Evolutionary conservation across 2,113 vertebrate species (phyloP).

Genomic region (Labeo rohita): DNA sequence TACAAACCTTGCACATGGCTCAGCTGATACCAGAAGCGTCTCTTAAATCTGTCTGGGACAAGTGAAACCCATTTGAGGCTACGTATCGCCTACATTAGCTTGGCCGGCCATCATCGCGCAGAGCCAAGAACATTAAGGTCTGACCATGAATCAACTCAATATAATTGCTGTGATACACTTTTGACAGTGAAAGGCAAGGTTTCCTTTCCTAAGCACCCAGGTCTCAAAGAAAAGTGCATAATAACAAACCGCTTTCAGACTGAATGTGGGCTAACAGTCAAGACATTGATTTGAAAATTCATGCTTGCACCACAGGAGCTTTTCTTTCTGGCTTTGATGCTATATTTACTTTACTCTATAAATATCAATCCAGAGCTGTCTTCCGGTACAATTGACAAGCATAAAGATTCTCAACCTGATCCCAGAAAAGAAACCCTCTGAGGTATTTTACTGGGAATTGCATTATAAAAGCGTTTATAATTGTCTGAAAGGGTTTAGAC

Average conservation of each 20-base stretch:
- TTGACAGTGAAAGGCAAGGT: neutral
- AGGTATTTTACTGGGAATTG: constrained; percentile 27
- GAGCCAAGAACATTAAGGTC: constrained; percentile 20
- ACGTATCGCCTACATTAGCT: neutral
- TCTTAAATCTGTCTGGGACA: constrained; percentile 10
- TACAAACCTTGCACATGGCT: neutral
- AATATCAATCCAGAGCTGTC: constrained; percentile 55
- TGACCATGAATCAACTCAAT: neutral
- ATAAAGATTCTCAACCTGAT: constrained; percentile 60
- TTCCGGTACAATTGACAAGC: constrained; percentile 56
- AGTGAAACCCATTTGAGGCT: neutral
- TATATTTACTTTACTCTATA: constrained; percentile 55
- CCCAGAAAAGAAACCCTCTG: constrained; percentile 40
- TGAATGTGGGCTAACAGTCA: constrained; percentile 7
- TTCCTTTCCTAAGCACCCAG: neutral
- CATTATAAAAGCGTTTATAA: neutral
- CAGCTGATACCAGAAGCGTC: neutral
- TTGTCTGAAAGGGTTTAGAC: neutral
- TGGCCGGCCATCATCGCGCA: neutral
- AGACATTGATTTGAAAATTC: constrained; percentile 25
- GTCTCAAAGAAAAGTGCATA: neutral
- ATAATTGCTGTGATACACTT: constrained; percentile 14
- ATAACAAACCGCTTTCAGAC: neutral
- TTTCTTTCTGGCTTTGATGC: constrained; percentile 35
- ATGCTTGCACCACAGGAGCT: neutral